A percentile compares a stretch with the other conserved stretches of the same genome.
Conservation (phyloP, 2,113 vertebrate genomes). For the Labeo catla region DNA sequence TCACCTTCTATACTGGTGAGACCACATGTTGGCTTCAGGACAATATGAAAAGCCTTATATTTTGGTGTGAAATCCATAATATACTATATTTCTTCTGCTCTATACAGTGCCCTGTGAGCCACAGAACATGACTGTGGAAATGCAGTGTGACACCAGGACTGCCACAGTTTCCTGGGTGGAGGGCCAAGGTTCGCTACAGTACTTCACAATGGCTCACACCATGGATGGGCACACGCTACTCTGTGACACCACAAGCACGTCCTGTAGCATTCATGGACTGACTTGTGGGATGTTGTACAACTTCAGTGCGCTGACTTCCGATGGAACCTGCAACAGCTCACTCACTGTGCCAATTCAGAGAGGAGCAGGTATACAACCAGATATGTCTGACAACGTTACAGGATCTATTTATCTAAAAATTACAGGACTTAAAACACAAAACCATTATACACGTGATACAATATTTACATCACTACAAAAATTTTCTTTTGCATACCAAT, state of each 20-base stretch:
- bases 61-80: not conserved
- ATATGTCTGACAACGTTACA: not conserved
- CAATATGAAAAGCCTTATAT: not conserved
- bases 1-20: conserved; percentile 69
- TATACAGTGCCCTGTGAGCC: conserved; percentile 76
- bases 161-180: conserved; percentile 71
- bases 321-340: conserved; percentile 74
- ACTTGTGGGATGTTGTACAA: conserved; percentile 73
- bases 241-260: conserved; percentile 61
- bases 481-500: not conserved
- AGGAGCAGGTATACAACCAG: conserved; percentile 71
- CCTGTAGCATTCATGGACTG: conserved; percentile 69
- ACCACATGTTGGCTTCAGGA: not conserved
- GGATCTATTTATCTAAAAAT: not conserved
- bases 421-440: not conserved
- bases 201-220: conserved; percentile 61
- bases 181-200: conserved; percentile 61
- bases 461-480: not conserved
- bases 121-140: conserved; percentile 58
- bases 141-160: conserved; percentile 65
- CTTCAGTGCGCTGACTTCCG: conserved; percentile 70
- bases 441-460: not conserved
- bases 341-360: conserved; percentile 55
- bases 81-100: conserved; percentile 6
- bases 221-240: conserved; percentile 42